Evolutionary conservation across 2,113 vertebrate genomes (phyloP), one percentile per base, ranked within the genome.

Genomic region (Ptychochromis oligacanthus): DNA sequence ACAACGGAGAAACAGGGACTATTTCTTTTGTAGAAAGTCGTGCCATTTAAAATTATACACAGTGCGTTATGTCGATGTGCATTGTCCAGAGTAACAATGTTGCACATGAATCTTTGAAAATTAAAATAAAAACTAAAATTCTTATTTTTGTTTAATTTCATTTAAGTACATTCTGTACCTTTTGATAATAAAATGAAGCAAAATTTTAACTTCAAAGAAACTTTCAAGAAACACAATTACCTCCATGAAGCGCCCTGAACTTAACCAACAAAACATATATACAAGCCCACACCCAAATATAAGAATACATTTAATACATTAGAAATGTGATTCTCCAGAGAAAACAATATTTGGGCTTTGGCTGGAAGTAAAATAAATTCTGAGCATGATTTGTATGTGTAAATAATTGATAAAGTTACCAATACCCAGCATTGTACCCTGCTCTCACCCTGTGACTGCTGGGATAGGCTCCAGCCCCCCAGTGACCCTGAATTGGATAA

Each of bases 401-500:
- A 72, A 54, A 72, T 54, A 72, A 31, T 31, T 72, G 20, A 26
- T 72, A 31, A 72, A 72, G 26, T 52, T 72, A 72, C 24, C 65
- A 52, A 6, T 72, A 26, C 65, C 26, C 65, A 52, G 43, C 20
- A 72, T 52, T 70, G 65, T 70, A 70, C 43, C 65, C 65, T 18
- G 40, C 65, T 31, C 65, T 72, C 1, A 2, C 43, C 24, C 65
- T 67, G 38, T 67, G 64, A 67, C 40, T 49, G 43, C 65, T 70
- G 65, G 65, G 65, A 70, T 28, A 28, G 64, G 64, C 15, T 70
- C 64, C 64, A 67, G 38, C 64, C 64, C 64, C 38, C 8, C 38
- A 67, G 64, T 26, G 38, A 46, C 36, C 64, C 65, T 70, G 15
- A 49, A 70, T 70, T 70, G 43, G 40, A 70, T 70, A 70, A 70